Base-by-base conservation (phyloP, 2,797 vertebrate genomes). In the Mormyrops boulengeri region DNA sequence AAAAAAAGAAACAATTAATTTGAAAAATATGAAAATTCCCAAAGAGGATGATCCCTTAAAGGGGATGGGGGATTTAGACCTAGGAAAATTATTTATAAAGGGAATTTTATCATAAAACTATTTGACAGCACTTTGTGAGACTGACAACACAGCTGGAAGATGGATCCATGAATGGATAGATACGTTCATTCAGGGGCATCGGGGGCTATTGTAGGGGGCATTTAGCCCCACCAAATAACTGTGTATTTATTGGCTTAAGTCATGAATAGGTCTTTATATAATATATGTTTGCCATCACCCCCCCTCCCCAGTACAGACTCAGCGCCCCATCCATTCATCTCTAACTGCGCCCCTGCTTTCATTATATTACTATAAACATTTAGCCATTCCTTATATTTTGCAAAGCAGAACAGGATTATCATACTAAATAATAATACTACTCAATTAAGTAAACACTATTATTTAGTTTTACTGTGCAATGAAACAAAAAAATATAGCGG, bases 1-100 rank as follows among this genome's bases (percentile, higher is more conserved):
- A 22, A 82, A 82, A 82, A 82, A n/a, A 82, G 41, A 47, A 44
- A 44, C 77, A 82, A 82, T 82, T 82, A 44, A n/a, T n/a, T 82
- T 82, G 77, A 82, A 82, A 82, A 82, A 82, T 22, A 82, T 19
- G 41, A 47, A 82, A 82, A 82, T 44, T 82, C 38, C 41, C 77
- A 47, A 44, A 47, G 5, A 82, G 41, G 2, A 82, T 47, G 19
- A 47, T 82, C 73, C 73, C 73, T 44, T 47, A 47, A 82, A 82
- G 1, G 17, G 41, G 17, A 19, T 47, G 41, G 26, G 11, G 57
- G n/a, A 22, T 60, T 8, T 11, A 66, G 60, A 66, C 60, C 60
- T 30, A 1, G 9, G 2, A 26, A 30, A n/a, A 41, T 5, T 77
- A 34, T 34, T 77, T 77, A 77, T 77, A 77, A 77, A 77, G 69